A percentile compares a stretch with the other conserved stretches of the same genome.
phyloP scores from a whole-genome alignment of 2,888 invertebrate genomes.

The Noctuana brunneofusca region DNA sequence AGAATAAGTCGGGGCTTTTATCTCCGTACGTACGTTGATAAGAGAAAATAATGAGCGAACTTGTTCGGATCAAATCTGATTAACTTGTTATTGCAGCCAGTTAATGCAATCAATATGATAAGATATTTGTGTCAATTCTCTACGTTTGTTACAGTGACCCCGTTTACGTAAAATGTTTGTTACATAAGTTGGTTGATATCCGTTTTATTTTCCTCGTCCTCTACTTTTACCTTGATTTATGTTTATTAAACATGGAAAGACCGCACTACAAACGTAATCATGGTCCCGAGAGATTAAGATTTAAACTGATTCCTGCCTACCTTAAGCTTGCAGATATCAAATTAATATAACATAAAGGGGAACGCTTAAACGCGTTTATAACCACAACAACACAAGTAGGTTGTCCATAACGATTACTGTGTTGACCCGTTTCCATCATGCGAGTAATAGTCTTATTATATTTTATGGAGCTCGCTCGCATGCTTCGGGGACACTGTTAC shows the following conservation, averaged over 20 bases:
- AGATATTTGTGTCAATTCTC: constrained; percentile 39
- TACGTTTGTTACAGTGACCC: constrained; percentile 17
- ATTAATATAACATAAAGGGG: constrained; percentile 5
- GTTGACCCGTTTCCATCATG: constrained; percentile 61
- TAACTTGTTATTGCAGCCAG: constrained; percentile 62
- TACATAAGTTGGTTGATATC: background rate
- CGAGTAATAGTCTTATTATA: constrained; percentile 73
- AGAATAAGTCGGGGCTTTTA: constrained; percentile 71
- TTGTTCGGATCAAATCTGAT: constrained; percentile 68
- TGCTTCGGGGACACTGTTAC: constrained; percentile 63
- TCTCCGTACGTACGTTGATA: constrained; percentile 72
- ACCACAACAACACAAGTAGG: constrained; percentile 22
- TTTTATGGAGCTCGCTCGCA: constrained; percentile 71
- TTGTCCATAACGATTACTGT: constrained; percentile 30
- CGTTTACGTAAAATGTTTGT: constrained; percentile 3
- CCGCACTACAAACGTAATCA: background rate
- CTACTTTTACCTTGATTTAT: background rate
- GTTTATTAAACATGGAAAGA: constrained; percentile 9
- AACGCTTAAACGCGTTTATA: constrained; percentile 15
- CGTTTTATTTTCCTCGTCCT: constrained; percentile 21
- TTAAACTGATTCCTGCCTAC: background rate
- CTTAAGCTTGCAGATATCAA: constrained; percentile 13
- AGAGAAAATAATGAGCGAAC: constrained; percentile 75
- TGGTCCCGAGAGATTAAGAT: background rate
- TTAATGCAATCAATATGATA: constrained; percentile 42